These are phyloP conservation scores for Antrozous pallidus DNA, from an alignment of 2,797 vertebrate species.

Conservation along the genomic window DNA sequence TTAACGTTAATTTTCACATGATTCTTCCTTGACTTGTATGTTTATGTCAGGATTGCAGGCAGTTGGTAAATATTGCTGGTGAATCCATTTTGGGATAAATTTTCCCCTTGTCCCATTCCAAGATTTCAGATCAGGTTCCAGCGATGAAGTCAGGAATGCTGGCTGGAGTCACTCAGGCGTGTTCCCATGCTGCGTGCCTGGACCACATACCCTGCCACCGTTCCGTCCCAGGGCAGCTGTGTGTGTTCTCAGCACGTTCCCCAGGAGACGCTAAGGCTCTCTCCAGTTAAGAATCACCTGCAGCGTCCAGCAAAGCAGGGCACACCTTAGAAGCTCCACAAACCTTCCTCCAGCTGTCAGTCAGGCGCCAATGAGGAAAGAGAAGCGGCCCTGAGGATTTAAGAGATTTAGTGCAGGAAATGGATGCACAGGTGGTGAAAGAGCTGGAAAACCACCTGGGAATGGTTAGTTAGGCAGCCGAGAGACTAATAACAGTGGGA, in stretches of 20 bases:
- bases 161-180: rapidly evolving
- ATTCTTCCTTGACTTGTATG: neutral
- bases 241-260: neutral
- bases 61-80: neutral
- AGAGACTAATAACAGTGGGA: neutral
- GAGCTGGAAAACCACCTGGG: neutral
- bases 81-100: neutral
- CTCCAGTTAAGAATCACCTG: neutral
- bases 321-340: neutral
- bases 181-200: neutral
- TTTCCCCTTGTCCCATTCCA: neutral
- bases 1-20: neutral
- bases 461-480: neutral
- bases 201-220: neutral
- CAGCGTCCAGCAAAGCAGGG: neutral
- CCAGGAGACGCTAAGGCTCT: neutral
- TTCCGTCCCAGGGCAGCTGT: neutral
- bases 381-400: neutral
- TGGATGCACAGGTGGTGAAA: neutral
- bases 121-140: neutral
- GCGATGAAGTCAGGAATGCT: neutral
- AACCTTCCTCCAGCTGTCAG: neutral
- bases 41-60: neutral
- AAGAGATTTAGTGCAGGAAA: neutral
- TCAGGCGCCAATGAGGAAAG: neutral